Evolutionary conservation across 2,888 invertebrate genomes (phyloP), one percentile per base, ranked within the genome.

Genomic region (Ischnura elegans): DNA sequence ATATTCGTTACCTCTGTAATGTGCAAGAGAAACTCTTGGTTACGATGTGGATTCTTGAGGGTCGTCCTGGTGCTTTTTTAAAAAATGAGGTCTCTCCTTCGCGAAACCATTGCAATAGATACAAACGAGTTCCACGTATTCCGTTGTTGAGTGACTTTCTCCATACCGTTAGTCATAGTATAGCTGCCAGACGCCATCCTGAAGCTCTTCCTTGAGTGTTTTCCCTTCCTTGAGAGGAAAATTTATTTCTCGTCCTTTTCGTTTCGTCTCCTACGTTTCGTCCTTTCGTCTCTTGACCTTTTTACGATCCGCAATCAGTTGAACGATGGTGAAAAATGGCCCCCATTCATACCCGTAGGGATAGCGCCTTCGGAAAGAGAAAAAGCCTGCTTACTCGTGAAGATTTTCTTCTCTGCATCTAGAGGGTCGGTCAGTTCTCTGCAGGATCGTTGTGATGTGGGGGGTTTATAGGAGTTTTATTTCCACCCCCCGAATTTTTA

Each of bases 261-360:
- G n/a, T n/a, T n/a, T n/a, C 19, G n/a, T n/a, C n/a, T n/a, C 10
- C 51, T 51, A 10, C 51, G 47, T 8, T 47, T 47, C 13, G 5
- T 47, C 47, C 47, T 47, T 13, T 13, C 5, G 6, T 5, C 6
- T 47, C 47, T 47, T 29, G 66, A 66, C 66, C 66, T 66, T 66
- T 47, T 66, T 66, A 66, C 66, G 66, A 66, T 66, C 66, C 29
- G 66, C 66, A 66, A 66, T 66, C 66, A n/a, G 66, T n/a, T 66
- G 66, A 29, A 66, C 13, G 66, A 66, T 29, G 29, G 13, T 66
- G 29, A 66, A 66, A 66, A 66, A 36, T 76, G 76, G 76, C 36
- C 16, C 16, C 76, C 13, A 29, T 76, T 76, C 10, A n/a, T 29
- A 16, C 76, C 76, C 36, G 76, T 16, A n/a, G n/a, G 61, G 8